phyloP scores from a whole-genome alignment of 1,140 invertebrate species.

The Ooceraea biroi region DNA sequence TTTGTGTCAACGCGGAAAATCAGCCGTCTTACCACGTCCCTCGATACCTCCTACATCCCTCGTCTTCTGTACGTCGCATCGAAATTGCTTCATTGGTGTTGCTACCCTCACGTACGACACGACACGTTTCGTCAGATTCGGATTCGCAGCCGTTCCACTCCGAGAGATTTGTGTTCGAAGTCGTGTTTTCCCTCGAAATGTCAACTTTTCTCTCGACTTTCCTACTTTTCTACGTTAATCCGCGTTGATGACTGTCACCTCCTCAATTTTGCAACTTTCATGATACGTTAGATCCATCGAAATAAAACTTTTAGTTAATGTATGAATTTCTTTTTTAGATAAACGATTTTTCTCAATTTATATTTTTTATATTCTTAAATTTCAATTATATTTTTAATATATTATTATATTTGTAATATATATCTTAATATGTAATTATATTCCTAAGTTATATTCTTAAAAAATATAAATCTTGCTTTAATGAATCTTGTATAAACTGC shows the following conservation, averaged over 20 bases:
- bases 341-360: neutral
- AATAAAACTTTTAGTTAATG: neutral
- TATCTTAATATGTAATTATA: too few species aligned
- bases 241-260: neutral
- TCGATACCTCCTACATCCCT: neutral
- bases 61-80: conserved; percentile 10
- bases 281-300: neutral
- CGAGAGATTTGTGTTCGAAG: neutral
- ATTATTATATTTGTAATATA: conserved; percentile 8
- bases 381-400: conserved; percentile 2
- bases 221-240: neutral
- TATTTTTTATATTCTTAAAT: neutral
- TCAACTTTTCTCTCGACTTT: neutral
- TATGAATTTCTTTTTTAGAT: neutral
- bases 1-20: conserved; percentile 17
- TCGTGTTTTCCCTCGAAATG: neutral
- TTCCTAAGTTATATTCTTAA: too few species aligned
- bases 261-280: neutral
- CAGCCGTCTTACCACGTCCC: neutral
- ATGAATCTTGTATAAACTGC: neutral
- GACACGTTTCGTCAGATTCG: neutral
- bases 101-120: neutral
- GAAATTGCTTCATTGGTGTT: conserved; percentile 40
- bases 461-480: too few species aligned
- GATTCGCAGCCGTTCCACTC: neutral